phyloP scores from a whole-genome alignment of 2,113 vertebrate genomes.

The Peromyscus maniculatus region DNA sequence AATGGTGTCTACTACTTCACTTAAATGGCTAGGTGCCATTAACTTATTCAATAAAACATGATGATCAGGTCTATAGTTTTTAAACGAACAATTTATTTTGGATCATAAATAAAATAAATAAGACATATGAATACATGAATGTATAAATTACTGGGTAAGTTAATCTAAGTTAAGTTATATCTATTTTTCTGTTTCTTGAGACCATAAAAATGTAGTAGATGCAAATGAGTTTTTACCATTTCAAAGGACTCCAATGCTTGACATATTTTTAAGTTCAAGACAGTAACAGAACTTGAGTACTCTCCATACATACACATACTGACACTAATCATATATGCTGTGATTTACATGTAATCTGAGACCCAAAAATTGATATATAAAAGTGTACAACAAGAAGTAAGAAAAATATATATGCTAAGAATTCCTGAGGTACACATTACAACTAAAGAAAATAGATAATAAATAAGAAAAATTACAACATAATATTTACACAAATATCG shows the following conservation, averaged over 20 bases:
- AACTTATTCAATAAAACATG: background rate
- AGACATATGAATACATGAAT: background rate
- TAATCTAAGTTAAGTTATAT: background rate
- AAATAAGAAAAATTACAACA: background rate
- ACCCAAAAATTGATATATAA: background rate
- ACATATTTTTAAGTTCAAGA: background rate
- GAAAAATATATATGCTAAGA: background rate
- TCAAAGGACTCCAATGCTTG: background rate
- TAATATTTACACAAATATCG: background rate
- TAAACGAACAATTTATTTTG: background rate
- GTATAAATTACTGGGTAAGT: background rate
- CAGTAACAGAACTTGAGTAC: background rate
- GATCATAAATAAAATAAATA: background rate
- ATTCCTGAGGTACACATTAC: background rate
- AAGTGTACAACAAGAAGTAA: background rate
- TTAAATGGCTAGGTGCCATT: background rate
- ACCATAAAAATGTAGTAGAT: background rate
- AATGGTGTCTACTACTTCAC: background rate
- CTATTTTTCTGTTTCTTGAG: background rate
- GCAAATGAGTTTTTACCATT: background rate
- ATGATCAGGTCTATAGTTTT: constrained; percentile 4
- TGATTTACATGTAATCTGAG: background rate
- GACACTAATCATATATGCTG: background rate
- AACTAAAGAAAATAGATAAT: background rate
- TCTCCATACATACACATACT: background rate